These are phyloP conservation scores for Ochlodes sylvanus DNA, from an alignment of 2,888 invertebrate species.

Conservation along the genomic window DNA sequence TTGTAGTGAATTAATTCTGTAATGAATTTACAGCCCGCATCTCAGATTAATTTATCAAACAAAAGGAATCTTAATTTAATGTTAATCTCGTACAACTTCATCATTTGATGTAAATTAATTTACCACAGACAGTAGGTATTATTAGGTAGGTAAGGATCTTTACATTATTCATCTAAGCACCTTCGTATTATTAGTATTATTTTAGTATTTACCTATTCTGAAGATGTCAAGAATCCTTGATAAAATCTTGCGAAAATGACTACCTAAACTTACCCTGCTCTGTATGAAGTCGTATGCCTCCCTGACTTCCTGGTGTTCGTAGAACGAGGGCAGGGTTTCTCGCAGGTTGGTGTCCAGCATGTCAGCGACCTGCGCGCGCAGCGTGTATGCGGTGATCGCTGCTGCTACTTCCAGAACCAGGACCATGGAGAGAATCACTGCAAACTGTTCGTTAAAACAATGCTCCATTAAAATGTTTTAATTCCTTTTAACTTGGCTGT, in stretches of 20 bases:
- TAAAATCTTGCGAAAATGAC: neutral
- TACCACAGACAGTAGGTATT: no score
- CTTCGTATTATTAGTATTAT: no score
- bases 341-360: constrained; percentile 86
- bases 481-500: neutral
- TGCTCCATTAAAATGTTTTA: neutral
- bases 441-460: constrained; percentile 85
- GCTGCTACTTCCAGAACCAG: constrained; percentile 92
- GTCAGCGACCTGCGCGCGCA: constrained; percentile 85
- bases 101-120: no score
- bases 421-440: constrained; percentile 89
- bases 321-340: constrained; percentile 86
- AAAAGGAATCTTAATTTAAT: no score
- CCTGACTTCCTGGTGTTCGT: constrained; percentile 83
- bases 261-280: constrained; percentile 84
- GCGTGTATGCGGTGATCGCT: constrained; percentile 91
- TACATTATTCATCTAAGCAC: no score
- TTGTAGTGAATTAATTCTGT: no score
- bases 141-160: no score
- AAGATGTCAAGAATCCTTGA: neutral
- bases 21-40: no score
- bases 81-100: no score
- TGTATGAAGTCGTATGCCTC: constrained; percentile 92
- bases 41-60: no score
- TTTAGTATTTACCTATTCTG: no score